Percentiles rank a stretch among this genome's conserved stretches.
Conservation (phyloP, 2,113 vertebrate genomes). For the Glareola pratincola region DNA sequence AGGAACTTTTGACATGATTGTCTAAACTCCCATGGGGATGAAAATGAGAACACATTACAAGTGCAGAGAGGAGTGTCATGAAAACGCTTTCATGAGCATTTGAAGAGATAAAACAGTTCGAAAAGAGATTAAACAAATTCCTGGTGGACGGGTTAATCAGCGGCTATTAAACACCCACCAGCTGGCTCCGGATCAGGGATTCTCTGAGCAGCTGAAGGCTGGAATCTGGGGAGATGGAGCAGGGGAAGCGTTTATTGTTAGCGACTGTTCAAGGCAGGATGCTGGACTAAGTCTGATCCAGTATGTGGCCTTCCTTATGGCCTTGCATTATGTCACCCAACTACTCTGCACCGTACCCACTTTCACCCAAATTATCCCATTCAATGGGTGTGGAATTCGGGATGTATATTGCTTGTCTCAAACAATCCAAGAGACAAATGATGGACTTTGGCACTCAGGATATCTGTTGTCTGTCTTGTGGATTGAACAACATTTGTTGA, state of each 20-base stretch:
- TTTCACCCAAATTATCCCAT: not conserved
- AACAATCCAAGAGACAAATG: too few relatives aligned
- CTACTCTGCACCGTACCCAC: not conserved
- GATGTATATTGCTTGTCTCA: too few relatives aligned
- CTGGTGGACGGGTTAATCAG: not conserved
- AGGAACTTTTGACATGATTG: not conserved
- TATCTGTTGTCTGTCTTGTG: too few relatives aligned
- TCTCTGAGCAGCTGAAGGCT: not conserved
- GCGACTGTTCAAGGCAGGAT: not conserved
- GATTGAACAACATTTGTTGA: too few relatives aligned
- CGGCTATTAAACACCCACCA: not conserved
- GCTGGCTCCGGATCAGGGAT: not conserved
- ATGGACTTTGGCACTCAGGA: too few relatives aligned
- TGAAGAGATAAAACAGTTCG: not conserved
- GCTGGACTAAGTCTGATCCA: not conserved
- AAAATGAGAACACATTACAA: not conserved
- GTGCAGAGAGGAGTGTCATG: not conserved
- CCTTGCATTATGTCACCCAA: not conserved
- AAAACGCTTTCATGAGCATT: not conserved
- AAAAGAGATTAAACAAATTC: slow-evolving; percentile 25
- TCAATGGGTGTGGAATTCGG: too few relatives aligned
- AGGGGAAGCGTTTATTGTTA: not conserved
- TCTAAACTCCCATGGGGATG: not conserved
- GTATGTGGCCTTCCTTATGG: not conserved
- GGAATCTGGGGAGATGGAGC: not conserved